Conservation (phyloP, 2,113 vertebrate genomes). For the Callopanchax toddi region DNA sequence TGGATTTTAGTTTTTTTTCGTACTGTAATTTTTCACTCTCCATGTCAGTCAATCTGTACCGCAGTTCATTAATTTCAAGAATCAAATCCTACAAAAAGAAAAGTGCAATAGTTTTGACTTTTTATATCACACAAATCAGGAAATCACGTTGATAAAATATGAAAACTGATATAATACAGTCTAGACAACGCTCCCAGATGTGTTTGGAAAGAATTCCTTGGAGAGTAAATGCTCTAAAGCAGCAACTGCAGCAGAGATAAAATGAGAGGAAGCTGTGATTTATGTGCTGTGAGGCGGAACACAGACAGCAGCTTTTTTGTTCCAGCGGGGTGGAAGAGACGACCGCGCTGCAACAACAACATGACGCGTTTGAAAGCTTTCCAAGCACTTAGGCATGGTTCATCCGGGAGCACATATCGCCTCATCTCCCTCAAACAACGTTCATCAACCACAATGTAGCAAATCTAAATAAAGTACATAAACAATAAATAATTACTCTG, state of each 20-base stretch:
- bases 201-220: conserved; percentile 18
- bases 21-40: conserved; percentile 91
- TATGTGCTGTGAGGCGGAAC: conserved; percentile 48
- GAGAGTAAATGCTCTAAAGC: conserved; percentile 29
- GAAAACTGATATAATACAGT: neutral
- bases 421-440: conserved; percentile 36
- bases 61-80: conserved; percentile 90
- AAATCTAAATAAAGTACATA: neutral
- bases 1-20: conserved; percentile 94
- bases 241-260: conserved; percentile 32
- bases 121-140: neutral
- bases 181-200: neutral
- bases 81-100: conserved; percentile 84
- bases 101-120: neutral
- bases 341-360: conserved; percentile 43
- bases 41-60: conserved; percentile 89
- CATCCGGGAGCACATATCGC: conserved; percentile 27
- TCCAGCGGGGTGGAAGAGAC: conserved; percentile 58
- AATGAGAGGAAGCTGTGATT: conserved; percentile 52
- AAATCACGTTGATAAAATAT: neutral
- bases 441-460: conserved; percentile 3
- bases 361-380: conserved; percentile 48
- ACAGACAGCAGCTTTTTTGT: conserved; percentile 58
- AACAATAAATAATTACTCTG: no score
- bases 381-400: conserved; percentile 27